Conservation (phyloP, 2,113 vertebrate genomes). For the Ailuropoda melanoleuca region DNA sequence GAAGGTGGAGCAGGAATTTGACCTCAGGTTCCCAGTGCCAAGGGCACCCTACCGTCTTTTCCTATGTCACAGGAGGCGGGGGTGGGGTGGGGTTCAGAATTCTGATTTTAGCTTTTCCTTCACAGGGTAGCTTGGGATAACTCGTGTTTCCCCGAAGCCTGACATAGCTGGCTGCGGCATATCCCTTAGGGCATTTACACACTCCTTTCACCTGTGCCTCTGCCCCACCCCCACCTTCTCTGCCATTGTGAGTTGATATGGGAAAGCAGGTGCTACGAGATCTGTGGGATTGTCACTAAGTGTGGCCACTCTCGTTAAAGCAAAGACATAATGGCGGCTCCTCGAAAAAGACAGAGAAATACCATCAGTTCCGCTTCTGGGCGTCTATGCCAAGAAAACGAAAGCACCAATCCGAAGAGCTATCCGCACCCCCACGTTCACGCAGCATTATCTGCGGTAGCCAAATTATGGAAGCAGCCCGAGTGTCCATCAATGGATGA, state of each 20-base stretch:
- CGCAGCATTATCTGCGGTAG: neutral
- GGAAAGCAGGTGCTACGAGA: too few species aligned
- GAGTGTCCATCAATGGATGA: neutral
- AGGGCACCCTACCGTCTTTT: neutral
- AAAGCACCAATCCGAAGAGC: neutral
- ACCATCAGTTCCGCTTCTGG: neutral
- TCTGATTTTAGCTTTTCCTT: neutral
- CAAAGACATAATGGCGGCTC: neutral
- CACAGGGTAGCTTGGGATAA: neutral
- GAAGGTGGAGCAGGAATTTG: neutral
- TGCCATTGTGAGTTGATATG: neutral
- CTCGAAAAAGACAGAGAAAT: neutral
- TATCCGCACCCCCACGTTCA: neutral
- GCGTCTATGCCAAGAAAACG: neutral
- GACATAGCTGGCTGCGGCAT: fast-evolving
- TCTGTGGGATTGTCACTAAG: neutral
- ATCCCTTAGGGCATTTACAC: neutral
- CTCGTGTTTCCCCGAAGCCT: neutral
- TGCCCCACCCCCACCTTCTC: neutral
- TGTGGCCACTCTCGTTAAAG: neutral
- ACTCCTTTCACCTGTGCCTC: neutral
- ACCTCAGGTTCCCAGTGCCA: neutral
- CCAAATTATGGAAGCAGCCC: neutral
- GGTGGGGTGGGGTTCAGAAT: neutral
- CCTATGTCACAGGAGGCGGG: neutral